Evolutionary conservation across 1,140 invertebrate species (phyloP), one percentile per base, ranked within the genome.

Genomic region (Physella acuta): DNA sequence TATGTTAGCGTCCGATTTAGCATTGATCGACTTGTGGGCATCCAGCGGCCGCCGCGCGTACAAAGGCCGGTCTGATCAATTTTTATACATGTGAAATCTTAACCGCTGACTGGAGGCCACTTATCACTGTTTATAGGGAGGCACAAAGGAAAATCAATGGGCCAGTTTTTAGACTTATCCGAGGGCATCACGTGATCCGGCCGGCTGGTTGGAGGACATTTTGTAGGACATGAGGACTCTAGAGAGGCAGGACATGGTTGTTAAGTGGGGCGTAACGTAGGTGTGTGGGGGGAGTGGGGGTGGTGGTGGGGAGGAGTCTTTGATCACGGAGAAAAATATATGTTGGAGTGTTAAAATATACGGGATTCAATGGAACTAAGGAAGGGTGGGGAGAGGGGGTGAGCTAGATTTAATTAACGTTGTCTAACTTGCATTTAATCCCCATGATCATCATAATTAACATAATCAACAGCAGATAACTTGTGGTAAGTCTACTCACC

Each of bases 1-100:
- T n/a, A n/a, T n/a, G n/a, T n/a, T n/a, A n/a, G 20, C 39, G 39
- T 8, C 39, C 39, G 39, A 44, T 8, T 44, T 44, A 44, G 20
- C 8, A 44, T 44, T 44, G 39, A 44, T 44, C 39, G 8, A 44
- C 20, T 20, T 44, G 39, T 44, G 39, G 39, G 20, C 39, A 44
- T 44, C 39, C 39, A 8, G 36, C n/a, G 24, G 31, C 33, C 34
- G 8, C 1, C 17, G 30, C 34, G 58, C n/a, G 28, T 60, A 36
- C 31, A 60, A 36, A 33, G 58, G 58, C 58, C 58, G 33, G 58
- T 34, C 36, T 60, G 58, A 60, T 60, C 33, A 60, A 30, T 60
- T 36, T 60, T 60, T 36, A 8, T 36, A 60, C 58, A 60, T 33
- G 30, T 34, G 58, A 60, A 60, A 60, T 60, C 58, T 60, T 60